phyloP scores from a whole-genome alignment of 2,888 invertebrate genomes.

The Beris morrisii region DNA sequence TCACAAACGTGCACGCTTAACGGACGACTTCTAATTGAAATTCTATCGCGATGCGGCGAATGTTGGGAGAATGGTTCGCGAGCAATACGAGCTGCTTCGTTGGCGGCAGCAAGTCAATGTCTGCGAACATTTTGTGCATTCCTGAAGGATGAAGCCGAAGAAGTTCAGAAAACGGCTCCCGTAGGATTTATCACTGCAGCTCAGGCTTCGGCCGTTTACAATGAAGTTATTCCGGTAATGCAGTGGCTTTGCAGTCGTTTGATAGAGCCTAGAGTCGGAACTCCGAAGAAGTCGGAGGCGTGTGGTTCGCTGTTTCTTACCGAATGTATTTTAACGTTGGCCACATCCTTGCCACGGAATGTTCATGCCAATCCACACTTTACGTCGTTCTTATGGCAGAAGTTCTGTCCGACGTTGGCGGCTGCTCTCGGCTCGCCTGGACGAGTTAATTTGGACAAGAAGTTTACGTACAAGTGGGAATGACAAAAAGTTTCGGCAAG shows the following conservation, averaged over 20 bases:
- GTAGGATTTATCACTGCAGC: slow-evolving; percentile 60
- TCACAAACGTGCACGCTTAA: slow-evolving; percentile 88
- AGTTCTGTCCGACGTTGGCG: slow-evolving; percentile 87
- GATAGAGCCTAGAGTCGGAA: slow-evolving; percentile 69
- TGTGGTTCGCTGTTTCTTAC: slow-evolving; percentile 71
- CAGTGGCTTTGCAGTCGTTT: slow-evolving; percentile 85
- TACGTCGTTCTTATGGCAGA: slow-evolving; percentile 88
- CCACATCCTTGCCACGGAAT: slow-evolving; percentile 79
- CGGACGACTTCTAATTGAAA: slow-evolving; percentile 83
- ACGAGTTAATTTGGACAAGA: slow-evolving; percentile 68
- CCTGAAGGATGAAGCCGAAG: slow-evolving; percentile 63
- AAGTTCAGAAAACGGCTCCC: slow-evolving; percentile 59
- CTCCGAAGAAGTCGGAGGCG: slow-evolving; percentile 54
- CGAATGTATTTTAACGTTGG: slow-evolving; percentile 83
- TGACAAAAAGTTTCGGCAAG: slow-evolving; percentile 37
- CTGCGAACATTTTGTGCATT: slow-evolving; percentile 83
- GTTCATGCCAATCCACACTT: slow-evolving; percentile 84
- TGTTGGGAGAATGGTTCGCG: slow-evolving; percentile 78
- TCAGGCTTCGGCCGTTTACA: slow-evolving; percentile 79
- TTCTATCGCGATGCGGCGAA: slow-evolving; percentile 81
- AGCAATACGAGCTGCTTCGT: slow-evolving; percentile 81
- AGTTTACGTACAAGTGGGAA: slow-evolving; percentile 68
- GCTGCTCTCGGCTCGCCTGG: slow-evolving; percentile 86
- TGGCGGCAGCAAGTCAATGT: slow-evolving; percentile 89
- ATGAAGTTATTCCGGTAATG: slow-evolving; percentile 87